Evolutionary conservation across 1,140 invertebrate species (phyloP).

Genomic region (Euglossa dilemma): DNA sequence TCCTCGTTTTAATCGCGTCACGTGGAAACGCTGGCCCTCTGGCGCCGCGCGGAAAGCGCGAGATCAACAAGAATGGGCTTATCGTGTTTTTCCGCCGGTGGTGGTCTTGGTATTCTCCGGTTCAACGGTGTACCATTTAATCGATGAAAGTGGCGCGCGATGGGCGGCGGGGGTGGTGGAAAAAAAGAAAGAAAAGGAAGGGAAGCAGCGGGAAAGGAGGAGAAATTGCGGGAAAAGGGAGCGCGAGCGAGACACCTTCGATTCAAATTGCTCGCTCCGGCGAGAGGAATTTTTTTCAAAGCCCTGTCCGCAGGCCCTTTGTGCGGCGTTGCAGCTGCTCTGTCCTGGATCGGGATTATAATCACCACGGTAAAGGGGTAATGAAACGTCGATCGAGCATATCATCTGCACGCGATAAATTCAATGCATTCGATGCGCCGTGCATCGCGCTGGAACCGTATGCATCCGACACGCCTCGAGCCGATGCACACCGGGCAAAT

Average conservation of each 20-base stretch:
- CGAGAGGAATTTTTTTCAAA: conserved; percentile 17
- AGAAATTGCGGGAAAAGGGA: neutral
- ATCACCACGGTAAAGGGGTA: conserved; percentile 9
- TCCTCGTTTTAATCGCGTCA: no score
- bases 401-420: conserved; percentile 24
- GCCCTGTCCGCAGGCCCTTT: neutral
- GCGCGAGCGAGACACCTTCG: neutral
- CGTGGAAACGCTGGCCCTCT: no score
- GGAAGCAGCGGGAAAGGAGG: no score
- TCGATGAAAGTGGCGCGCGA: neutral
- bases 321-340: neutral
- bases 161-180: no score
- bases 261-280: neutral
- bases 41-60: no score
- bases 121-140: neutral
- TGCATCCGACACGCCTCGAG: neutral
- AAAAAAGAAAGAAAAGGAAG: neutral
- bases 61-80: no score
- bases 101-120: no score
- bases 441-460: neutral
- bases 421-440: neutral
- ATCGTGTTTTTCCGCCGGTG: neutral
- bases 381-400: conserved; percentile 38
- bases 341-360: conserved; percentile 5
- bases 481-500: neutral